Base-by-base conservation (phyloP, 2,113 vertebrate genomes). In the Pelobates fuscus region DNA sequence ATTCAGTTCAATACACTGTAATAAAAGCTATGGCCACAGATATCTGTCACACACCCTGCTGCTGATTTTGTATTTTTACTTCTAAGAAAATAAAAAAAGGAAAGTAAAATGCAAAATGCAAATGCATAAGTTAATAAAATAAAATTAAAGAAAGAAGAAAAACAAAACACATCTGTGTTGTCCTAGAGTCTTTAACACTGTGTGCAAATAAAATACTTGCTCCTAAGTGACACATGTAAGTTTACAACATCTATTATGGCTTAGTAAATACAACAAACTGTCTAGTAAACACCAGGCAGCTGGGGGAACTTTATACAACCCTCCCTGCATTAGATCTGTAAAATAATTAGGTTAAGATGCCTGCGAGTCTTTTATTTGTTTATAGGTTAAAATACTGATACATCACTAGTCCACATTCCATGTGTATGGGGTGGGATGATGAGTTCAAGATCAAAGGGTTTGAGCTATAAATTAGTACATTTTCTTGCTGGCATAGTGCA, bases 181-280 rank as follows among this genome's bases (percentile, higher is more conserved):
- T 84, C 67, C 70, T 77, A 81, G 10, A 82, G 80, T 86, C 86
- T 81, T 85, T 85, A 86, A 84, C 82, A 83, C 77, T 86, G 82
- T 88, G 85, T 83, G 87, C 85, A 87, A 88, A 89, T 75, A 67
- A 59, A n/a, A n/a, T n/a, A n/a, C n/a, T n/a, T n/a, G n/a, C n/a
- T 70, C 74, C 26, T 69, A 79, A 70, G 70, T 37, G 68, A 81
- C 80, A 75, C 71, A 80, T 82, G 78, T 63, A 81, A 76, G 78
- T 79, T 78, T 44, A 78, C 70, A 63, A 76, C 77, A 83, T 84
- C 83, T 83, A 83, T 84, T 83, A 80, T 81, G 81, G 81, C 78
- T 76, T 76, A 77, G 72, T 73, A 78, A 78, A 78, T 71, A 78
- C 77, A 78, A 73, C 52, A 80, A 37, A 24, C 23, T 23, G 77